Percentiles rank a stretch among this genome's conserved stretches.
These are phyloP conservation scores for Ophonus ardosiacus DNA, from an alignment of 2,888 invertebrate species.

Conservation along the genomic window DNA sequence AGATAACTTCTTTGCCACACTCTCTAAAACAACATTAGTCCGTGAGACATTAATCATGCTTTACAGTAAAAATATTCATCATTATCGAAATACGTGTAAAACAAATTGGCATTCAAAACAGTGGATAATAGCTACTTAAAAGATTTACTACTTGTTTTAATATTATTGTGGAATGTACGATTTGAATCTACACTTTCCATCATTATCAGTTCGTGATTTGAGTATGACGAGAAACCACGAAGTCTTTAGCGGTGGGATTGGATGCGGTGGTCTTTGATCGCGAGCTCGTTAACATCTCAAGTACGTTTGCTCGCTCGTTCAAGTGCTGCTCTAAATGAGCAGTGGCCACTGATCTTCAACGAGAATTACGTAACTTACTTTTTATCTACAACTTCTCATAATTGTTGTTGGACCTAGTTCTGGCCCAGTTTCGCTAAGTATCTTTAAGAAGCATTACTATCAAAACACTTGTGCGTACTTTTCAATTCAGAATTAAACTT, in stretches of 20 bases:
- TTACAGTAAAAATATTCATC: too few relatives aligned
- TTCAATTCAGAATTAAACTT: neutral
- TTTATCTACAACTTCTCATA: conserved; percentile 31
- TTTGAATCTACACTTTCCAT: too few relatives aligned
- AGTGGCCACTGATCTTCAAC: conserved; percentile 43
- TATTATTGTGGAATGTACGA: too few relatives aligned
- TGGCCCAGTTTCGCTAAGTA: conserved; percentile 19
- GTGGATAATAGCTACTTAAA: too few relatives aligned
- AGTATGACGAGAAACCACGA: conserved; percentile 30
- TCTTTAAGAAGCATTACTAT: conserved; percentile 3
- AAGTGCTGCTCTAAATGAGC: conserved; percentile 49
- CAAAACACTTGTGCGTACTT: neutral
- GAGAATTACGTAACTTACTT: conserved; percentile 37
- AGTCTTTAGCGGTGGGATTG: conserved; percentile 28
- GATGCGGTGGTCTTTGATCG: conserved; percentile 37
- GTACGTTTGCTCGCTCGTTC: conserved; percentile 40
- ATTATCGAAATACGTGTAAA: too few relatives aligned
- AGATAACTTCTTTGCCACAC: too few relatives aligned
- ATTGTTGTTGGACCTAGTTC: conserved; percentile 36
- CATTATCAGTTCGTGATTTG: neutral
- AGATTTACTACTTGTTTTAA: too few relatives aligned
- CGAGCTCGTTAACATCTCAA: conserved; percentile 45
- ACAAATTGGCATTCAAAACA: too few relatives aligned
- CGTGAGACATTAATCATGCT: too few relatives aligned
- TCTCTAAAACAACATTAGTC: too few relatives aligned